Percentiles rank a stretch among this genome's conserved stretches.
Conservation (phyloP, 2,797 vertebrate genomes). For the Euphonia xanthogaster region DNA sequence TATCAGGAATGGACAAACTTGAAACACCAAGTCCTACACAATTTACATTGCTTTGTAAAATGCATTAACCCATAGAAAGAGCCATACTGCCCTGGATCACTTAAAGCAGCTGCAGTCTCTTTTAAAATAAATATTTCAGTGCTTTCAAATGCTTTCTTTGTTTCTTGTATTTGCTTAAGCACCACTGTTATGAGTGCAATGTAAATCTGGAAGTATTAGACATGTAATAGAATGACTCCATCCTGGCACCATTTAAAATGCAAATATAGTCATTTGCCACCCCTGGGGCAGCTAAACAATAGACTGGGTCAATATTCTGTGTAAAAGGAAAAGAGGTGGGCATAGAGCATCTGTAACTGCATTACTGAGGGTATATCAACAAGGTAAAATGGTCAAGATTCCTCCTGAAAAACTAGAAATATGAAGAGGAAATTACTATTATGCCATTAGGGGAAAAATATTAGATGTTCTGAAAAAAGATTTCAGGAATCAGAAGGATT, state of each 20-base stretch:
- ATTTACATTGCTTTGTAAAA: not conserved
- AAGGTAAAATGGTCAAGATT: not conserved
- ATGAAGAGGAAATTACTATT: not conserved
- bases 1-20: not conserved
- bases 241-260: not conserved
- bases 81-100: not conserved
- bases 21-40: not conserved
- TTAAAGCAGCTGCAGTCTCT: not conserved
- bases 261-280: not conserved
- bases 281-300: not conserved
- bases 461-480: not conserved
- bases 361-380: not conserved
- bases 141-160: not conserved
- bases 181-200: not conserved
- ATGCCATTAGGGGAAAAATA: not conserved
- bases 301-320: not conserved
- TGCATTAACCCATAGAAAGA: not conserved
- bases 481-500: not conserved
- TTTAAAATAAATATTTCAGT: not conserved
- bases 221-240: not conserved
- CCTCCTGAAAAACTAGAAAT: not conserved
- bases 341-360: not conserved
- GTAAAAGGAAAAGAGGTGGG: not conserved
- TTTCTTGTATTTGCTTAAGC: not conserved
- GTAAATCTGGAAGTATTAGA: not conserved